Evolutionary conservation across 2,797 vertebrate species (phyloP).

Genomic region (Falco berigora): DNA sequence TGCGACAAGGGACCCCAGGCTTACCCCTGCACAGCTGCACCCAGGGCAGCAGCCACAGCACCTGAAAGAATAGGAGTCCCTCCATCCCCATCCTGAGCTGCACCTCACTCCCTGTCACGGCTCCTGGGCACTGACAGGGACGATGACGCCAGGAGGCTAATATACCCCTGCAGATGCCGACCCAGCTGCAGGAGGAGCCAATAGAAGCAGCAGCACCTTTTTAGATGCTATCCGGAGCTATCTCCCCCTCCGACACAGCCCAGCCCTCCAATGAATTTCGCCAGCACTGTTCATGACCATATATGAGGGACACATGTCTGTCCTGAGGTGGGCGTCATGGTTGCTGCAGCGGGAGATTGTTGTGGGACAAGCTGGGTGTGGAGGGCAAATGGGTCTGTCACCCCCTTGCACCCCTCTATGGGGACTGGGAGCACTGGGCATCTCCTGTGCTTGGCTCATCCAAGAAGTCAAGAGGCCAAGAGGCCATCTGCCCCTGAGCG

Average conservation of each 20-base stretch:
- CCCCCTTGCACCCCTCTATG: too few relatives aligned
- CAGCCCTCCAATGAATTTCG: neutral
- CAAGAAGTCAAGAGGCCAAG: neutral
- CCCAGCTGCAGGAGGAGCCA: neutral
- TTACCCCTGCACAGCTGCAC: neutral
- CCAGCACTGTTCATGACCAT: neutral
- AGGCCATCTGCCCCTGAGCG: too few relatives aligned
- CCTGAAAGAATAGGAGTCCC: neutral
- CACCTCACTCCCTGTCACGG: neutral
- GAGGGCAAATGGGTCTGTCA: too few relatives aligned
- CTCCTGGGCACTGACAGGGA: neutral
- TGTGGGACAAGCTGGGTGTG: neutral
- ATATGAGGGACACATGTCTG: neutral
- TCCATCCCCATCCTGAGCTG: neutral
- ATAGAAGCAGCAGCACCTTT: neutral
- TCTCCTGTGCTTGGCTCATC: neutral
- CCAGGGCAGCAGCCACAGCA: neutral
- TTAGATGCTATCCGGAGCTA: neutral
- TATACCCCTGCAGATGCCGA: neutral
- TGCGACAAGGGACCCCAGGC: neutral
- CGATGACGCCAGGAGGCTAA: rapidly evolving
- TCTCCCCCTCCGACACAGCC: neutral
- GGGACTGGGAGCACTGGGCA: neutral
- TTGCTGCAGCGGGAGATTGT: neutral
- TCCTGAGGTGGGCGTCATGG: neutral